phyloP scores from a whole-genome alignment of 2,113 vertebrate species.

The Melanotaenia duboulayi region DNA sequence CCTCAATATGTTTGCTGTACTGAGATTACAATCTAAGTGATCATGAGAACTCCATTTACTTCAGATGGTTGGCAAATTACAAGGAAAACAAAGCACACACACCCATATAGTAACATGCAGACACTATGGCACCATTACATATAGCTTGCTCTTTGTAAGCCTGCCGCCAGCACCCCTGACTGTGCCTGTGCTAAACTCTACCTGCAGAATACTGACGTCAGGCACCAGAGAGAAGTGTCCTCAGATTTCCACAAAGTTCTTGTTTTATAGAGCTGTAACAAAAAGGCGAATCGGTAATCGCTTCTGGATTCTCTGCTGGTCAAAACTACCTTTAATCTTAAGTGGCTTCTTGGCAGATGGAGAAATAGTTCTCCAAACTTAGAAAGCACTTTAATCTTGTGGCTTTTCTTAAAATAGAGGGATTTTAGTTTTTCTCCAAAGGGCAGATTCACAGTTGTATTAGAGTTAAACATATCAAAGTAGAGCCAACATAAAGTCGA shows the following conservation, averaged over 20 bases:
- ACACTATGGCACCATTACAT: slow-evolving; percentile 46
- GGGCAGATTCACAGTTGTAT: neutral
- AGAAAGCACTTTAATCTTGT: slow-evolving; percentile 23
- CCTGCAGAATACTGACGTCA: neutral
- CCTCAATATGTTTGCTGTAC: slow-evolving; percentile 37
- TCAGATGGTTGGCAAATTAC: slow-evolving; percentile 39
- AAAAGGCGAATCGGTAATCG: slow-evolving; percentile 2
- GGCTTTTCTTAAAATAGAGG: slow-evolving; percentile 20
- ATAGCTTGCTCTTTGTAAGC: slow-evolving; percentile 17
- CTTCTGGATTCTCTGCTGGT: slow-evolving; percentile 11
- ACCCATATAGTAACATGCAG: slow-evolving; percentile 38
- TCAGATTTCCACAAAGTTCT: slow-evolving; percentile 32
- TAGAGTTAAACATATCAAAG: slow-evolving; percentile 6
- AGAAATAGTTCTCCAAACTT: slow-evolving; percentile 20
- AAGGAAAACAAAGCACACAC: slow-evolving; percentile 53
- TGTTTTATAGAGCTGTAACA: slow-evolving; percentile 6
- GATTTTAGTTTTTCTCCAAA: slow-evolving; percentile 2
- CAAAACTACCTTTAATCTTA: slow-evolving; percentile 36
- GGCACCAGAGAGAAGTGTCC: slow-evolving; percentile 8
- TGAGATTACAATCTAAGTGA: slow-evolving; percentile 72
- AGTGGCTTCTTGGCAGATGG: slow-evolving; percentile 52
- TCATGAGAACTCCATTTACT: slow-evolving; percentile 52
- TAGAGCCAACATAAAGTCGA: neutral
- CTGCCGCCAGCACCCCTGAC: slow-evolving; percentile 11
- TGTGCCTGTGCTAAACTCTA: neutral